Conservation (phyloP, 64 coral and sea anemone genomes). For the Catalaphyllia jardinei region DNA sequence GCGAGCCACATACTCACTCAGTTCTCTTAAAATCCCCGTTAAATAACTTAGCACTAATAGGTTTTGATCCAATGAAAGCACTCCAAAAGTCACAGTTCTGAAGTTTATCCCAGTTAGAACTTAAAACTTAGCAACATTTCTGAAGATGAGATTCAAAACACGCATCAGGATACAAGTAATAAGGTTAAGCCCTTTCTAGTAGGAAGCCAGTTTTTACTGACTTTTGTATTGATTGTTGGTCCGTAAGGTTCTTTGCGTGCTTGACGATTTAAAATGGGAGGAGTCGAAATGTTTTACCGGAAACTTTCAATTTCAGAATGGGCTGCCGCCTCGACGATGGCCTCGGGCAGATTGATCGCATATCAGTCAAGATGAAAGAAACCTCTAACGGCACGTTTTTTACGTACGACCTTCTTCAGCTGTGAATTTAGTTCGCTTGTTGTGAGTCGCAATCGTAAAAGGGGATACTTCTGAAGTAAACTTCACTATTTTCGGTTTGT, state of each 20-base stretch:
- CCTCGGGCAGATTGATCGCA: not conserved
- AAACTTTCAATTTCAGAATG: not conserved
- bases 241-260: not conserved
- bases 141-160: no score
- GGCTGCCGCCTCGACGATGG: not conserved
- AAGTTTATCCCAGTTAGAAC: no score
- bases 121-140: no score
- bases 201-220: not conserved
- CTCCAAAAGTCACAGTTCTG: no score
- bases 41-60: no score
- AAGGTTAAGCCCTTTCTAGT: not conserved
- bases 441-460: no score
- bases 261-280: not conserved
- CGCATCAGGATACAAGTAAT: no score
- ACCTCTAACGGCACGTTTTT: not conserved
- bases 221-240: not conserved
- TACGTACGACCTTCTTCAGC: no score
- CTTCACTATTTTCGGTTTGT: not conserved
- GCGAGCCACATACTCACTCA: no score
- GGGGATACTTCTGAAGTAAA: not conserved
- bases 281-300: not conserved
- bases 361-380: not conserved
- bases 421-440: no score
- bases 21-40: no score
- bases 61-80: no score